These are phyloP conservation scores for Platygyra sinensis DNA, from an alignment of 64 coral and sea anemone genomes.

Conservation along the genomic window DNA sequence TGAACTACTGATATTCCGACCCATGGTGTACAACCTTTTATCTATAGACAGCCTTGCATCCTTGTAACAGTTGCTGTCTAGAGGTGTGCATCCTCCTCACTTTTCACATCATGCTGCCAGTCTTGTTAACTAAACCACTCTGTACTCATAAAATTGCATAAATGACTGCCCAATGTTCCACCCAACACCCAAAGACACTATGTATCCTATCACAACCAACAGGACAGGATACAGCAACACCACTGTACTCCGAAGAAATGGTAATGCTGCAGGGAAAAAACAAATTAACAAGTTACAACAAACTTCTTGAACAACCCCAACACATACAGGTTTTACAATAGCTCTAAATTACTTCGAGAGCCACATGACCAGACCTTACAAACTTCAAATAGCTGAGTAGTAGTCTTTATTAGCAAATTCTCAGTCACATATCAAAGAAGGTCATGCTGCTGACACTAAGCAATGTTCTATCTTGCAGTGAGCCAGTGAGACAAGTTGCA, in stretches of 20 bases:
- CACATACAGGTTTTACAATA: too few species aligned
- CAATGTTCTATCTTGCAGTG: too few species aligned
- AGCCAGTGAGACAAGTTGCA: too few species aligned
- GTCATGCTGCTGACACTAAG: too few species aligned
- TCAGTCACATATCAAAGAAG: too few species aligned
- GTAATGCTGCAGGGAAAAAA: conserved; percentile 45
- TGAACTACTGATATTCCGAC: background rate
- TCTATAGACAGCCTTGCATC: background rate
- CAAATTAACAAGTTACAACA: background rate
- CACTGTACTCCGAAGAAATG: conserved; percentile 62
- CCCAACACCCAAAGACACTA: conserved; percentile 58
- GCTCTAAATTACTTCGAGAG: too few species aligned
- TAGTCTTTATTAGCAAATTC: too few species aligned
- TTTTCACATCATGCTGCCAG: background rate
- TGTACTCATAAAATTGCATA: conserved; percentile 66
- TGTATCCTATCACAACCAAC: conserved; percentile 38
- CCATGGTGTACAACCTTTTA: background rate
- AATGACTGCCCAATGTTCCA: conserved; percentile 68
- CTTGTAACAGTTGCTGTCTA: background rate
- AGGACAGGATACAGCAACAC: conserved; percentile 60
- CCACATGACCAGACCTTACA: too few species aligned
- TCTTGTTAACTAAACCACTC: conserved; percentile 42
- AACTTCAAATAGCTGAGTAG: too few species aligned
- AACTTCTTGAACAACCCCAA: background rate
- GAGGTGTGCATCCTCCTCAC: background rate